These are phyloP conservation scores for Agriopis leucophaearia DNA, from an alignment of 2,888 invertebrate genomes.

Conservation along the genomic window DNA sequence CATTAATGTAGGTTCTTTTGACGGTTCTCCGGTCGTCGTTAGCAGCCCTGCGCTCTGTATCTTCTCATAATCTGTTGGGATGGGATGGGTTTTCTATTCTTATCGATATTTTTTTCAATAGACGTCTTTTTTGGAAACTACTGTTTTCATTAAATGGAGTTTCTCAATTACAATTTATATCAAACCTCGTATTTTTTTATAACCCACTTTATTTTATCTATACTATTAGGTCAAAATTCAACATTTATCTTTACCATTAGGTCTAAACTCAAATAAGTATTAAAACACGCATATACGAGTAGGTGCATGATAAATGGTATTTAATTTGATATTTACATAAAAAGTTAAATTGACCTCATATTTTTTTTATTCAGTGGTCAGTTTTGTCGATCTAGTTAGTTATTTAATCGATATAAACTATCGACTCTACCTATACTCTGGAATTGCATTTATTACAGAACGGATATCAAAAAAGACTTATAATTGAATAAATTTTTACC, in stretches of 20 bases:
- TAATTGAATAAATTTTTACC: too few relatives aligned
- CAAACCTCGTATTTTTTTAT: too few relatives aligned
- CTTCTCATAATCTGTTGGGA: conserved; percentile 84
- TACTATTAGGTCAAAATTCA: too few relatives aligned
- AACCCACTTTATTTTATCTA: too few relatives aligned
- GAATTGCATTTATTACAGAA: too few relatives aligned
- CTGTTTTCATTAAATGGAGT: not conserved
- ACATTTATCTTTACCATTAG: too few relatives aligned
- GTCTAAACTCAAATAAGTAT: too few relatives aligned
- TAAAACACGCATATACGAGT: too few relatives aligned
- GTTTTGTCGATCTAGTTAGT: not conserved
- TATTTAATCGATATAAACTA: too few relatives aligned
- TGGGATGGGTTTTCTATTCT: conserved; percentile 45
- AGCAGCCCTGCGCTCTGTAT: conserved; percentile 83
- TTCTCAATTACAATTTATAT: not conserved
- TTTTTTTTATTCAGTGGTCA: not conserved
- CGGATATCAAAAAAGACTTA: too few relatives aligned
- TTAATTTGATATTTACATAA: not conserved
- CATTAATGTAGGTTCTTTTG: conserved; percentile 86
- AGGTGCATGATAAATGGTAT: not conserved
- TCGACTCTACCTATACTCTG: too few relatives aligned
- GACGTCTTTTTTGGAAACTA: not conserved
- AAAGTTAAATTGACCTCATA: not conserved
- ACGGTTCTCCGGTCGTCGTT: conserved; percentile 82
- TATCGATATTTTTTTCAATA: conserved; percentile 42